A percentile compares a stretch with the other conserved stretches of the same genome.
phyloP scores from a whole-genome alignment of 2,797 vertebrate genomes.

The Philypnodon macrostomus region DNA sequence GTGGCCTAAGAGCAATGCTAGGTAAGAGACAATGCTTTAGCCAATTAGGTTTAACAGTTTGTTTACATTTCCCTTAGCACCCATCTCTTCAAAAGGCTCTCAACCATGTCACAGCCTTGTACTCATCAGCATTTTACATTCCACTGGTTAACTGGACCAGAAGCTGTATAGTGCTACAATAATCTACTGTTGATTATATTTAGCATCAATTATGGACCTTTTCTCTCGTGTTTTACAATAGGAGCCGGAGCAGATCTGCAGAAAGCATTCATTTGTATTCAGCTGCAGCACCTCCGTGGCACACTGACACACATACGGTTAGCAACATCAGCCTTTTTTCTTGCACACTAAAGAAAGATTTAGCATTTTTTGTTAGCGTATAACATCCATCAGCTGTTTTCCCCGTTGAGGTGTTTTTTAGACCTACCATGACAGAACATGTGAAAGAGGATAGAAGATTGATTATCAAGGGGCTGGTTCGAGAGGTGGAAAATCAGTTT shows the following conservation, averaged over 20 bases:
- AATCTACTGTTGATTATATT: background rate
- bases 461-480: background rate
- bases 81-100: constrained; percentile 5
- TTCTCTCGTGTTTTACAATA: constrained; percentile 3
- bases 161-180: background rate
- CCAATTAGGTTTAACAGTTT: constrained; percentile 39
- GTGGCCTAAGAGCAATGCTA: constrained; percentile 13
- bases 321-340: background rate
- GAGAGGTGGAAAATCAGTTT: constrained; percentile 4
- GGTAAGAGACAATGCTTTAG: constrained; percentile 16
- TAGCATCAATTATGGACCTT: background rate
- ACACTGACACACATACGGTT: constrained; percentile 30
- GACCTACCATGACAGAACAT: constrained; percentile 3
- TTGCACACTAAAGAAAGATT: background rate
- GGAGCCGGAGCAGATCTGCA: background rate
- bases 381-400: background rate
- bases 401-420: background rate
- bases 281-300: constrained; percentile 12
- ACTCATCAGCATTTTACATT: background rate
- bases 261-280: constrained; percentile 20
- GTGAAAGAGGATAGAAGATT: background rate
- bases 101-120: constrained; percentile 1
- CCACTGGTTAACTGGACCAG: background rate
- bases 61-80: constrained; percentile 13
- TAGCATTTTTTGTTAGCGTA: background rate